Percentiles rank a stretch among this genome's conserved stretches.
Conservation (phyloP, 2,797 vertebrate species). For the Pseudochromis fuscus region DNA sequence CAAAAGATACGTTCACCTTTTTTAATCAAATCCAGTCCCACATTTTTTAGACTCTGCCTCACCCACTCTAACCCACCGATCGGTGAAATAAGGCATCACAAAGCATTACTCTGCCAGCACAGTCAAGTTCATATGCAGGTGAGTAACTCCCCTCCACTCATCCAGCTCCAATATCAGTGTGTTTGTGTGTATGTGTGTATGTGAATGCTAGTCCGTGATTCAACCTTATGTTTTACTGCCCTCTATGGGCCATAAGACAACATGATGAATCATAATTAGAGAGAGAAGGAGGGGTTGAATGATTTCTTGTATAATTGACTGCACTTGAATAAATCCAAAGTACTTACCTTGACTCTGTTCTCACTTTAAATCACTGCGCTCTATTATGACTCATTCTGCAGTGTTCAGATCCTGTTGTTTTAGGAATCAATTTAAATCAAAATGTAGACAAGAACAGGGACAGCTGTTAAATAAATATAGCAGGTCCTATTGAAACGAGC, state of each 20-base stretch:
- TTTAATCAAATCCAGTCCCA: conserved; percentile 48
- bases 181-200: conserved; percentile 29
- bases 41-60: conserved; percentile 50
- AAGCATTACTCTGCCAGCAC: conserved; percentile 54
- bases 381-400: conserved; percentile 22
- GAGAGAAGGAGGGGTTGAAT: conserved; percentile 5
- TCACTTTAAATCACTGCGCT: conserved; percentile 24
- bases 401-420: conserved; percentile 21
- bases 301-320: conserved; percentile 34
- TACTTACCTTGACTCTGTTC: conserved; percentile 34
- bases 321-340: conserved; percentile 38
- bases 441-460: conserved; percentile 8
- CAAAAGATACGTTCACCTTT: conserved; percentile 40
- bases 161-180: conserved; percentile 33
- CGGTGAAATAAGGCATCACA: conserved; percentile 61
- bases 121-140: conserved; percentile 77
- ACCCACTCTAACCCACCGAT: conserved; percentile 34
- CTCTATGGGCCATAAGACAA: conserved; percentile 56
- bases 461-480: neutral
- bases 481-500: neutral
- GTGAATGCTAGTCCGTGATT: conserved; percentile 3
- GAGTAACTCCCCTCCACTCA: conserved; percentile 65
- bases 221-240: conserved; percentile 77
- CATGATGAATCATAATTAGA: conserved; percentile 10
- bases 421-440: conserved; percentile 27